phyloP scores from a whole-genome alignment of 2,888 invertebrate species.

The Clepsis dumicolana region DNA sequence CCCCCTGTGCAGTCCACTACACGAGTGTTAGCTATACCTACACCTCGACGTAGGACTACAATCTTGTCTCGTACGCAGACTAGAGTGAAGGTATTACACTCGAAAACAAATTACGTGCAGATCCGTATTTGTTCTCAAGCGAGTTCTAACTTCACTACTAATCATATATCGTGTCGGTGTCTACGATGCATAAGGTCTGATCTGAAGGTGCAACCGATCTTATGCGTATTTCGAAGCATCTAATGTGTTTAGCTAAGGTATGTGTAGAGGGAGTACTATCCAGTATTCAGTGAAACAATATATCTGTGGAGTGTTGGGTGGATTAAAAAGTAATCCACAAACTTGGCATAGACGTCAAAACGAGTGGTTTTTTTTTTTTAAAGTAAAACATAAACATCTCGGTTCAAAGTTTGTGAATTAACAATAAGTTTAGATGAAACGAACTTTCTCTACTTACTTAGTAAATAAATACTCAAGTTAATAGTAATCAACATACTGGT shows the following conservation, averaged over 20 bases:
- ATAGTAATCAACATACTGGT: constrained; percentile 3
- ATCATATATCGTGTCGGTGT: background rate
- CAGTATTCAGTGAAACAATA: constrained; percentile 35
- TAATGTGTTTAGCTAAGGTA: constrained; percentile 30
- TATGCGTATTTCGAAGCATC: background rate
- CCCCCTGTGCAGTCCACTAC: constrained; percentile 31
- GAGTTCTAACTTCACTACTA: background rate
- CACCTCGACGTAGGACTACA: background rate
- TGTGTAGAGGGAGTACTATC: constrained; percentile 16
- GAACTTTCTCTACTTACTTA: constrained; percentile 22
- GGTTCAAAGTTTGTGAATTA: constrained; percentile 42
- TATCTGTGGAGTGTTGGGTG: constrained; percentile 47
- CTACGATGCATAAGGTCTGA: background rate
- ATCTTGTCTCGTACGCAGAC: background rate
- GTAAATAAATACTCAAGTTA: no score
- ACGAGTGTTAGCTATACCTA: constrained; percentile 7
- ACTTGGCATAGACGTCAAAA: constrained; percentile 9
- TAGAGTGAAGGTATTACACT: background rate
- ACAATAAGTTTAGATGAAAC: constrained; percentile 32
- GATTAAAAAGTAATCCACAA: constrained; percentile 23
- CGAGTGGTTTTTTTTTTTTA: background rate
- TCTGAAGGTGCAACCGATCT: background rate
- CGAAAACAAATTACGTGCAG: background rate
- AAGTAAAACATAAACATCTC: background rate
- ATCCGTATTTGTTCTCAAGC: background rate